phyloP scores from a whole-genome alignment of 2,797 vertebrate species.

The Spinibarbus caldwelli region DNA sequence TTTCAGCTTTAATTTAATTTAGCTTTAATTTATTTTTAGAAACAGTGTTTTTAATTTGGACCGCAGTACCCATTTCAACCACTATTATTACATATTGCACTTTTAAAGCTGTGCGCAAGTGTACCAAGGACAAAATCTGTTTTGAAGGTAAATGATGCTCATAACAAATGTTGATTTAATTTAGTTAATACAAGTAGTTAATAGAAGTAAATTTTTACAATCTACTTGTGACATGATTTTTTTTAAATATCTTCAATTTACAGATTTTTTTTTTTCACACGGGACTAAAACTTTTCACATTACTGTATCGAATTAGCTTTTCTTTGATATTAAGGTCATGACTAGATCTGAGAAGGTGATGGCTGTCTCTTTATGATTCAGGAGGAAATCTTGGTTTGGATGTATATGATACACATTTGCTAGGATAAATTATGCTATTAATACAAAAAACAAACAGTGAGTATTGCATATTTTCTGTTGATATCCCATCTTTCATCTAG shows the following conservation, averaged over 20 bases:
- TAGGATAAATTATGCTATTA: background rate
- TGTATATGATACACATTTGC: background rate
- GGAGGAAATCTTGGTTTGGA: background rate
- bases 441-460: background rate
- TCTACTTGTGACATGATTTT: background rate
- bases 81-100: too few relatives aligned
- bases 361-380: background rate
- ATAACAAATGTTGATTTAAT: too few relatives aligned
- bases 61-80: too few relatives aligned
- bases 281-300: background rate
- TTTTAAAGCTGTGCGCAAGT: too few relatives aligned
- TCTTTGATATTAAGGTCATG: background rate
- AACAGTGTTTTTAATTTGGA: too few relatives aligned
- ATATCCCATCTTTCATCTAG: background rate
- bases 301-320: background rate
- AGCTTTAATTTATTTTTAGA: too few relatives aligned
- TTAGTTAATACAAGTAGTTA: too few relatives aligned
- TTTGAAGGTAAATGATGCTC: too few relatives aligned
- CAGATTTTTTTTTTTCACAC: too few relatives aligned
- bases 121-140: too few relatives aligned
- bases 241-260: too few relatives aligned
- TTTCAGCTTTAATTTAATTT: background rate
- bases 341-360: slow-evolving; percentile 11
- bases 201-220: too few relatives aligned
- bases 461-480: background rate